Conservation (phyloP, 2,797 vertebrate genomes). For the Rhabdomys pumilio region DNA sequence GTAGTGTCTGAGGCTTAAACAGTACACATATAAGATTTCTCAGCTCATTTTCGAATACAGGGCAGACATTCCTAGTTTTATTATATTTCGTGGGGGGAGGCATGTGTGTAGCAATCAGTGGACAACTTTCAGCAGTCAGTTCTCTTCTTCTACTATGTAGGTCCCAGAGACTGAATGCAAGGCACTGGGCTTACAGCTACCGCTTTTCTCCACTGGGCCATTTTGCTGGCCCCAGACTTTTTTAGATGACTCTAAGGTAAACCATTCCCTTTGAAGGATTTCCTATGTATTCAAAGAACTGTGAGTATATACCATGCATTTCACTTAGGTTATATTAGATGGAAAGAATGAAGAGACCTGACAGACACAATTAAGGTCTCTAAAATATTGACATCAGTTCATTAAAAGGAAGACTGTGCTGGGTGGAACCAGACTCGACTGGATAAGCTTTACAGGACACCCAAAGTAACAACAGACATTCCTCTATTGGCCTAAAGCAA, state of each 20-base stretch:
- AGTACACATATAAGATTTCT: slow-evolving; percentile 19
- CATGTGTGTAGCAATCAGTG: not conserved
- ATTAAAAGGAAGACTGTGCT: not conserved
- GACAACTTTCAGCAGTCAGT: not conserved
- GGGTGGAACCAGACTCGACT: not conserved
- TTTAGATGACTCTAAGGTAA: not conserved
- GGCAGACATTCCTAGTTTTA: not conserved
- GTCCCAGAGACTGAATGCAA: not conserved
- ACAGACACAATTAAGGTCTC: not conserved
- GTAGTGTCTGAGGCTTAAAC: not conserved
- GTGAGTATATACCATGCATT: not conserved
- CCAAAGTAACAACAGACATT: not conserved
- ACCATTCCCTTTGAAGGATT: not conserved
- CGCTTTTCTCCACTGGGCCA: not conserved
- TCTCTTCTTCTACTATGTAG: not conserved
- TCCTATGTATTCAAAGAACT: not conserved
- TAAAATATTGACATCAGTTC: not conserved
- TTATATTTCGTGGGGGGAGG: not conserved
- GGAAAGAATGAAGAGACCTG: slow-evolving; percentile 28
- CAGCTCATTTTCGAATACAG: slow-evolving; percentile 5
- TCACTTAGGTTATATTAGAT: not conserved
- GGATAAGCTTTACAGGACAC: slow-evolving; percentile 16
- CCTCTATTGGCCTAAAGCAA: not conserved
- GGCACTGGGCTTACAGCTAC: too few species aligned
- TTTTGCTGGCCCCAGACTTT: not conserved